phyloP scores from a whole-genome alignment of 1,140 invertebrate genomes.

The Nomia melanderi region DNA sequence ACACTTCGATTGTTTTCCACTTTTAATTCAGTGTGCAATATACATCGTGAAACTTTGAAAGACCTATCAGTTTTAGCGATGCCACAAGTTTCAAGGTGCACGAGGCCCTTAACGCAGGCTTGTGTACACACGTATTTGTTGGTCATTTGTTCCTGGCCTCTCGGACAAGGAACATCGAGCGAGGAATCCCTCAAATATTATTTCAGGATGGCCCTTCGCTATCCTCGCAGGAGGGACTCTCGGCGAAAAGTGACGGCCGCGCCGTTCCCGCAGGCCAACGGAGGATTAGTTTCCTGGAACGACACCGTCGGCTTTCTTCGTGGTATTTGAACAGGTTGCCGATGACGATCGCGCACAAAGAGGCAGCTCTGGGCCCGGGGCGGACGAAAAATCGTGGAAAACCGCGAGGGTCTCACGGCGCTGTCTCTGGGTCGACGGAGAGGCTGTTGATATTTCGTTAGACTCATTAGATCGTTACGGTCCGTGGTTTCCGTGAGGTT shows the following conservation, averaged over 20 bases:
- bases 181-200: slow-evolving; percentile 64
- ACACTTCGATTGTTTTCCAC: too few species aligned
- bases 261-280: background rate
- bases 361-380: background rate
- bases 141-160: slow-evolving; percentile 58
- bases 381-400: slow-evolving; percentile 2
- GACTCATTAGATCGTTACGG: background rate
- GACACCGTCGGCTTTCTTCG: slow-evolving; percentile 23
- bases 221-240: background rate
- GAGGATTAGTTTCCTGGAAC: slow-evolving; percentile 46
- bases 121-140: slow-evolving; percentile 64
- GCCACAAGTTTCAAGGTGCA: too few species aligned
- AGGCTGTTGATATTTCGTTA: slow-evolving; percentile 33
- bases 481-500: background rate
- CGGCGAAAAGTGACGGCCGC: slow-evolving; percentile 22
- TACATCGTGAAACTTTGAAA: too few species aligned
- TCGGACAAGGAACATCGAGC: background rate
- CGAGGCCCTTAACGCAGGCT: slow-evolving; percentile 1
- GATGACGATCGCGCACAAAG: slow-evolving; percentile 29
- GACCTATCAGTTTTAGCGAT: too few species aligned
- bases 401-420: background rate
- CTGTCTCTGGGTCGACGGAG: background rate
- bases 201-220: slow-evolving; percentile 57
- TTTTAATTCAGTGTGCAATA: too few species aligned
- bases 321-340: slow-evolving; percentile 55